Percentiles rank a stretch among this genome's conserved stretches.
phyloP scores from a whole-genome alignment of 2,797 vertebrate species.

The Semotilus atromaculatus region DNA sequence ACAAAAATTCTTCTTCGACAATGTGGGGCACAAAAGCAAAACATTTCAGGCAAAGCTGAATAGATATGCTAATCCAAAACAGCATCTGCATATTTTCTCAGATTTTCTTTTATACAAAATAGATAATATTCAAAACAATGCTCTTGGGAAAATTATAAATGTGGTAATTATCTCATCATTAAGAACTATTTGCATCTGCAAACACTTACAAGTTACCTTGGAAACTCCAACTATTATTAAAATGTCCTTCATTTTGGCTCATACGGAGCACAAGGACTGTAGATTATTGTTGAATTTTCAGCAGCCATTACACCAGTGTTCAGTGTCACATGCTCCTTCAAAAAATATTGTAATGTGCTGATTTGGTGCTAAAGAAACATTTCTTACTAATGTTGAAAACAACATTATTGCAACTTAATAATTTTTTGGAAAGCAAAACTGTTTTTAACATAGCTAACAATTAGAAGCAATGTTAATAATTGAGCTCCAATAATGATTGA shows the following conservation, averaged over 20 bases:
- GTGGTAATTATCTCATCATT: conserved; percentile 58
- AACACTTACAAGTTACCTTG: conserved; percentile 57
- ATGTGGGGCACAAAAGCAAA: conserved; percentile 2
- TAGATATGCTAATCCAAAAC: conserved; percentile 19
- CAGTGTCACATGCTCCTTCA: not conserved
- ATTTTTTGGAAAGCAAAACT: not conserved
- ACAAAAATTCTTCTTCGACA: not conserved
- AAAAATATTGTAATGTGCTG: not conserved
- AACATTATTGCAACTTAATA: not conserved
- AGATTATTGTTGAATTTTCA: not conserved
- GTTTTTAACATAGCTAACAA: not conserved
- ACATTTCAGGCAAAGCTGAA: conserved; percentile 30
- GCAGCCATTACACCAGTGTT: not conserved
- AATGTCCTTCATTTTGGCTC: conserved; percentile 30
- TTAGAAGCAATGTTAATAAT: not conserved
- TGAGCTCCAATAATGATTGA: not conserved
- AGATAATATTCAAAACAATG: conserved; percentile 28
- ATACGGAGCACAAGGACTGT: conserved; percentile 26
- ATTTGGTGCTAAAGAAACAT: not conserved
- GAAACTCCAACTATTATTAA: conserved; percentile 49
- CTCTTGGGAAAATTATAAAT: conserved; percentile 51
- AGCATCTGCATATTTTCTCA: conserved; percentile 19
- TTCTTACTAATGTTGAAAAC: not conserved
- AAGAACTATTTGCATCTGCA: conserved; percentile 57
- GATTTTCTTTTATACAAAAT: conserved; percentile 41